These are phyloP conservation scores for Oreochromis aureus DNA, from an alignment of 2,113 vertebrate species.

Conservation along the genomic window DNA sequence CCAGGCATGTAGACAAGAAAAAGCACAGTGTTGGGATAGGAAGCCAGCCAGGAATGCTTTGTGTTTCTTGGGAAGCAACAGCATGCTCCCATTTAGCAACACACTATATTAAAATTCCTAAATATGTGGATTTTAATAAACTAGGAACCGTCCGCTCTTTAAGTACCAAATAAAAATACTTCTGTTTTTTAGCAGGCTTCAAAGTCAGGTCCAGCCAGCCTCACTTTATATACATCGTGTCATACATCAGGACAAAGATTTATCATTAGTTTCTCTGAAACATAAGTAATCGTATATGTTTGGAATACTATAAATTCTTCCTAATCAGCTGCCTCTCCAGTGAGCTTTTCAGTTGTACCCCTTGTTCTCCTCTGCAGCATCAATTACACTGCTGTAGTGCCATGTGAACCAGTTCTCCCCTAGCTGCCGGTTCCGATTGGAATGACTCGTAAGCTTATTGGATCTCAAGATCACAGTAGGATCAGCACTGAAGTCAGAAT, in stretches of 20 bases:
- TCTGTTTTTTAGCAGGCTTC: background rate
- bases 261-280: background rate
- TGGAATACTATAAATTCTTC: background rate
- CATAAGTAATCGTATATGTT: background rate
- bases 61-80: background rate
- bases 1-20: constrained; percentile 8
- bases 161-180: background rate
- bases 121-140: background rate
- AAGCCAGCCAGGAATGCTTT: constrained; percentile 25
- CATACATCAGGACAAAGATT: background rate
- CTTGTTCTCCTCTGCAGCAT: background rate
- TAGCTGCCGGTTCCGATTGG: background rate
- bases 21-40: constrained; percentile 9
- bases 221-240: background rate
- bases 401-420: background rate
- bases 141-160: background rate
- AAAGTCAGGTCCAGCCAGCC: background rate
- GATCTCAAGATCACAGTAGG: background rate
- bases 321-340: background rate
- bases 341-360: background rate
- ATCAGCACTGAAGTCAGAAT: background rate
- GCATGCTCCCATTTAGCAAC: background rate
- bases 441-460: background rate
- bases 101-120: background rate
- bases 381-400: background rate